Base-by-base conservation (phyloP, 2,797 vertebrate genomes). In the Tangara arthus region DNA sequence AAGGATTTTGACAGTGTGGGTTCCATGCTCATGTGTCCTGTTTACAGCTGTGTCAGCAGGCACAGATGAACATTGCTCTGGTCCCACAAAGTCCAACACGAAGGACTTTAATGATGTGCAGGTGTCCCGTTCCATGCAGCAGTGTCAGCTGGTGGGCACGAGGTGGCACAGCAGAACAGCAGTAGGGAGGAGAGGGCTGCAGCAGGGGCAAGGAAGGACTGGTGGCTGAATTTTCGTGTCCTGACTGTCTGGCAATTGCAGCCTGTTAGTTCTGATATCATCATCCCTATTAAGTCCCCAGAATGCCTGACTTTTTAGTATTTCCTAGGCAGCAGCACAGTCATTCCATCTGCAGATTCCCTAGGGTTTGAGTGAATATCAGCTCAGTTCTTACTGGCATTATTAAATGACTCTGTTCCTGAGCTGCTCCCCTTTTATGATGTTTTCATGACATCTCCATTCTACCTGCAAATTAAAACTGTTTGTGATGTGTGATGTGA, bases 181-280 rank as follows among this genome's bases (percentile, higher is more conserved):
- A 22, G 9, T 0, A 53, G 2, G 19, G 6, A 13, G 34, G 39
- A 9, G 8, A 5, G 41, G 18, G 8, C 11, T 59, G 49, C 60
- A 55, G 53, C 30, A 50, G 19, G 34, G 27, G 1, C 2, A 1
- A 12, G 41, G 4, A 4, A 4, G 15, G 4, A 9, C 35, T 53
- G 24, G 14, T 3, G 23, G 20, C 30, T 47, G 55, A 20, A 28
- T 35, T 37, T 59, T 57, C 0, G 0, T 10, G n/a, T 57, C 18
- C 34, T n/a, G 52, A 1, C 47, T 39, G 15, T 44, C 37, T 71
- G 69, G 17, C 8, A 21, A 41, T 2, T 68, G 39, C 42, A 78
- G 26, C 60, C 56, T 24, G 22, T 17, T 5, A 16, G 11, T 27
- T 39, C 47, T 0, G 0, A 17, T 20, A 7, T n/a, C 2, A 2